phyloP scores from a whole-genome alignment of 30 jellyfish, hydroid and myxozoan genomes.

The Chironex yamaguchii region DNA sequence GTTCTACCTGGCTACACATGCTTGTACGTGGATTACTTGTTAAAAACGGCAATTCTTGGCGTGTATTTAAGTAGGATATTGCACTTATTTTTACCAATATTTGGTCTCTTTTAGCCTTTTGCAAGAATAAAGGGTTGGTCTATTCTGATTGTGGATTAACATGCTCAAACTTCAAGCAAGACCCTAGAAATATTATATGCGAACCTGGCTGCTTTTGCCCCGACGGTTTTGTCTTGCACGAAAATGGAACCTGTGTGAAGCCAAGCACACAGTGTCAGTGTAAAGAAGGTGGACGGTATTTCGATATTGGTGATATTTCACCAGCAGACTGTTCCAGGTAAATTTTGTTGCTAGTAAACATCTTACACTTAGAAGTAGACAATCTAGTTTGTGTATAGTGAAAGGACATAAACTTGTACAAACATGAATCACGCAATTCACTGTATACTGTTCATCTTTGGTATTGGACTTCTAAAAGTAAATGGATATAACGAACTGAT shows the following conservation, averaged over 20 bases:
- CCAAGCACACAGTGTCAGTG: conserved; percentile 91
- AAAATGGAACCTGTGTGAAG: conserved; percentile 92
- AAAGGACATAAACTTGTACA: too few species aligned
- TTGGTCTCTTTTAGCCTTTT: conserved; percentile 53
- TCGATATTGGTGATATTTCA: conserved; percentile 85
- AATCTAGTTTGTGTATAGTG: too few species aligned
- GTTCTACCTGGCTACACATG: too few species aligned
- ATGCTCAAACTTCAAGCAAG: conserved; percentile 81
- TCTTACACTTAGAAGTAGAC: too few species aligned
- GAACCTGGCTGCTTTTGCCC: conserved; percentile 97
- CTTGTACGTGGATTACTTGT: background rate
- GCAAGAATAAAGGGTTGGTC: conserved; percentile 77
- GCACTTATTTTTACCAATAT: background rate
- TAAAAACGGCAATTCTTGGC: background rate
- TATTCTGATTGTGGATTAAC: conserved; percentile 93
- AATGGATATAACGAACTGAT: too few species aligned
- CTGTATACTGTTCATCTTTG: too few species aligned
- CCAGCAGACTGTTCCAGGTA: conserved; percentile 99
- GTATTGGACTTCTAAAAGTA: too few species aligned
- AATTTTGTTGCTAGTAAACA: too few species aligned
- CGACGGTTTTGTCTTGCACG: conserved; percentile 90
- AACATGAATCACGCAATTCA: too few species aligned
- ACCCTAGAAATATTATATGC: conserved; percentile 65
- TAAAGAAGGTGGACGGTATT: conserved; percentile 83
- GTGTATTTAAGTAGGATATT: background rate